Evolutionary conservation across 2,888 invertebrate species (phyloP), one percentile per base, ranked within the genome.

Genomic region (Sesia apiformis): DNA sequence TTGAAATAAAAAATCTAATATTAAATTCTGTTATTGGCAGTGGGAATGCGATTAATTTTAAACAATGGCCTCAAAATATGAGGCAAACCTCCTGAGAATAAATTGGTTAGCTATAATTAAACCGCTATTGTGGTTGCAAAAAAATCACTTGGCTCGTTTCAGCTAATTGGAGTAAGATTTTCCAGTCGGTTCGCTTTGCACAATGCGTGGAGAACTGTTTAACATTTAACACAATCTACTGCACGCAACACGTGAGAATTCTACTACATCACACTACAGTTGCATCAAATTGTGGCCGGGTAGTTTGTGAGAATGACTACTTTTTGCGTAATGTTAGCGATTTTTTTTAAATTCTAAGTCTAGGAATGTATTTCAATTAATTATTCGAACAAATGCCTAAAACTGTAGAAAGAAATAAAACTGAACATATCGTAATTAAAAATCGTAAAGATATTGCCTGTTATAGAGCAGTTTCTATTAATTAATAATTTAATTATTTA

Each of bases 141-240:
- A 46, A 46, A 46, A 8, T 46, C 46, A 46, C 46, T 54, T 55
- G 61, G 58, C 64, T 65, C 67, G 69, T 81, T 81, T 76, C 66
- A 71, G 69, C 63, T 81, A 81, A 83, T 81, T 79, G 74, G 69
- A 70, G 73, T 74, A 68, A 74, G 71, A 76, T 79, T 83, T 81
- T 82, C 79, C 81, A 76, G 69, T 73, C 64, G 70, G 75, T 63
- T 73, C 62, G 64, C 62, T 65, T 56, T 64, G 58, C 64, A 82
- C 77, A 79, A 81, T 81, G 67, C 49, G 74, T 65, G 81, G 80
- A 76, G 81, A 83, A 82, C 78, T 72, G 66, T 66, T 74, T 78
- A 78, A 72, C 77, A 78, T 81, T 78, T 75, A 67, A 65, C 60
- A 65, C 68, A 69, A 69, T 70, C 65, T 61, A 61, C 63, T 62